Base-by-base conservation (phyloP, 2,797 vertebrate species). In the Cetoscarus ocellatus region DNA sequence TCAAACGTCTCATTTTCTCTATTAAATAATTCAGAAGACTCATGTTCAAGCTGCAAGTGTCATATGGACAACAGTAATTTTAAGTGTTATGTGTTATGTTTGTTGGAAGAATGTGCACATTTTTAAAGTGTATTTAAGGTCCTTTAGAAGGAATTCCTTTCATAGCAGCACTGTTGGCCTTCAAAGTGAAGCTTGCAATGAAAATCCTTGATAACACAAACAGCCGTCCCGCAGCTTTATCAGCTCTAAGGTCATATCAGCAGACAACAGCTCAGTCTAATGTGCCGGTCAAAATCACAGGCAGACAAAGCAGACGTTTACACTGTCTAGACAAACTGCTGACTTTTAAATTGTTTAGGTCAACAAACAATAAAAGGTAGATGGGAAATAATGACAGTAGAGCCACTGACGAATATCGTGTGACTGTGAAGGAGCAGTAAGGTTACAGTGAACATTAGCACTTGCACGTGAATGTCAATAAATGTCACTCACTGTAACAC, bases 221-320 rank as follows among this genome's bases (percentile, higher is more conserved):
- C 53, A 63, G 18, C 14, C 1, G 10, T 15, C 40, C 15, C 18
- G 3, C 14, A 53, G 62, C 13, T 44, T 18, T 60, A 57, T 73
- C 56, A 79, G 67, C 42, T 67, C 15, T 55, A 17, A 55, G 19
- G 61, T 55, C 62, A 67, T 7, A 53, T 52, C 19, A 44, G 53
- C 43, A 62, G 77, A 67, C 54, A 59, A 43, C 34, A 47, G 43
- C 48, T 0, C 1, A 55, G 34, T 18, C 15, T 65, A 76, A 67
- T 57, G 58, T 57, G 55, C 35, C 27, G 57, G 36, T 51, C 9
- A 13, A 8, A 57, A 43, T 34, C 40, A 58, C 61, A 34, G 56
- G 61, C 39, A 39, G 40, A 70, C 9, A 39, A 65, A 67, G 4
- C 43, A 65, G 47, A 27, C 8, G 12, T 49, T 54, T 45, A 47